Conservation (phyloP, 1,140 invertebrate species). For the Trachymyrmex cornetzi region DNA sequence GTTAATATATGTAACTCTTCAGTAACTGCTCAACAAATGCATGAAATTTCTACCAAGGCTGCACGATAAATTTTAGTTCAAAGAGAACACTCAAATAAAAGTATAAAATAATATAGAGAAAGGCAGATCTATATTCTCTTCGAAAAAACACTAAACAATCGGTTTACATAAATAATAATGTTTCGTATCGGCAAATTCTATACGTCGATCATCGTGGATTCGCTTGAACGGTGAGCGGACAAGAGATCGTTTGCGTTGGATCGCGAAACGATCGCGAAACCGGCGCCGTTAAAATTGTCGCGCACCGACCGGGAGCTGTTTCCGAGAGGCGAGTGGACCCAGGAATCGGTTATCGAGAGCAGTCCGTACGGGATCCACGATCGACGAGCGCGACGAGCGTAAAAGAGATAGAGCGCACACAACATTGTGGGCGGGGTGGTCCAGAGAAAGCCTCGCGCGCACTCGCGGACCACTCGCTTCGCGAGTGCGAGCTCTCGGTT, state of each 20-base stretch:
- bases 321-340: conserved; percentile 53
- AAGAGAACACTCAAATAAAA: neutral
- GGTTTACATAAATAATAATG: neutral
- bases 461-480: conserved; percentile 36
- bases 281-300: conserved; percentile 68
- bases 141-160: neutral
- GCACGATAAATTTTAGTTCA: neutral
- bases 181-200: neutral
- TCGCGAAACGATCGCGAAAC: conserved; percentile 45
- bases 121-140: neutral
- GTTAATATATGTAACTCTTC: no score
- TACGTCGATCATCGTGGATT: neutral
- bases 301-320: conserved; percentile 29
- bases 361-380: conserved; percentile 53
- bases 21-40: no score
- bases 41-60: no score
- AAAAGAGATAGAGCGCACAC: conserved; percentile 44
- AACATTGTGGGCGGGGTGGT: conserved; percentile 82
- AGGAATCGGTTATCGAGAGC: conserved; percentile 61
- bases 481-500: conserved; percentile 40
- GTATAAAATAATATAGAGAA: neutral
- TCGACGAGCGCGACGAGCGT: conserved; percentile 58
- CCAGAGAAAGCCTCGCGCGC: conserved; percentile 82
- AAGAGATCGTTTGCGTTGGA: conserved; percentile 34
- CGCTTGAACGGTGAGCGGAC: neutral